A percentile compares a stretch with the other conserved stretches of the same genome.
phyloP scores from a whole-genome alignment of 2,888 invertebrate genomes.

The Rotaria magnacalcarata region DNA sequence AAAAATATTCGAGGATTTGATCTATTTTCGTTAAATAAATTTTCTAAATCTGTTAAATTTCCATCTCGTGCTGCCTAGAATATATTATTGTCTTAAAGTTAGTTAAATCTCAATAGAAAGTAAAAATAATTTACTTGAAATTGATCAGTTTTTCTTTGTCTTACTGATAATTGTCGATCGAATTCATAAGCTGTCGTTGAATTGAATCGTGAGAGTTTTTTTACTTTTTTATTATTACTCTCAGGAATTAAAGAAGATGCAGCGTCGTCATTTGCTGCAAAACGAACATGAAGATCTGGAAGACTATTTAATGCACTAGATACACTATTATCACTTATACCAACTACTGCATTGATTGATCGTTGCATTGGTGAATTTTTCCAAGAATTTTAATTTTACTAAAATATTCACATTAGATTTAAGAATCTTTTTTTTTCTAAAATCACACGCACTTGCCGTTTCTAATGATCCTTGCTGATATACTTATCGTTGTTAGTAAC shows the following conservation, averaged over 20 bases:
- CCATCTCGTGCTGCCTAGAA: neutral
- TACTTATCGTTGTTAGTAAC: neutral
- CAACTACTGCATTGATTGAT: neutral
- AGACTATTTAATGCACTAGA: neutral
- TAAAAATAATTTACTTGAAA: slow-evolving; percentile 37
- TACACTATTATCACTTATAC: neutral
- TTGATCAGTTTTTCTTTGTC: neutral
- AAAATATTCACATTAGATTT: neutral
- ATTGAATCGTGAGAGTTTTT: neutral
- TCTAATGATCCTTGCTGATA: neutral
- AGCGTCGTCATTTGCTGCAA: neutral
- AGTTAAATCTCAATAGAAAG: neutral
- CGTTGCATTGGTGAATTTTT: neutral
- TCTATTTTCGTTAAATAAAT: neutral
- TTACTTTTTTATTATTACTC: neutral
- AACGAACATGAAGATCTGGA: neutral
- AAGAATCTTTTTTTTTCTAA: too few species aligned
- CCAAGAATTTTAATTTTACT: neutral
- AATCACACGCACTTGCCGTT: neutral
- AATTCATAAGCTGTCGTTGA: neutral
- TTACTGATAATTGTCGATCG: slow-evolving; percentile 1
- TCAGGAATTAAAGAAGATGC: neutral
- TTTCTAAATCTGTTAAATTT: neutral
- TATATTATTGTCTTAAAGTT: too few species aligned
- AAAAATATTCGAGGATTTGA: neutral